Conservation (phyloP, 1,140 invertebrate genomes). For the Holcopasites calliopsidis region DNA sequence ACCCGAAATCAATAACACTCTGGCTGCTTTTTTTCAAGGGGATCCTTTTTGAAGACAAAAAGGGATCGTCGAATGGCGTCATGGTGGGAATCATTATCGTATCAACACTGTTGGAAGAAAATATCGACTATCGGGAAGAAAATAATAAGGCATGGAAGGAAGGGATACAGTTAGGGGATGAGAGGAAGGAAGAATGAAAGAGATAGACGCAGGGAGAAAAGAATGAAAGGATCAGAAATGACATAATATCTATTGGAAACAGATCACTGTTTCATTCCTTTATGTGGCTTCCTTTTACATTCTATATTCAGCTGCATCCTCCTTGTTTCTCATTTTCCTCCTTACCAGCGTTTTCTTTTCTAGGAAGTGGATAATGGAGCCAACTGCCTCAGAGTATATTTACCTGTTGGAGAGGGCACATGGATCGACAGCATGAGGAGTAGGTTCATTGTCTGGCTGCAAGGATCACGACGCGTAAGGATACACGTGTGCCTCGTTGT, state of each 20-base stretch:
- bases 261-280: conserved; percentile 41
- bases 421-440: conserved; percentile 67
- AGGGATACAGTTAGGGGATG: no score
- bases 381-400: conserved; percentile 47
- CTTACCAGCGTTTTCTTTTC: conserved; percentile 29
- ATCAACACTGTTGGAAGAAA: conserved; percentile 25
- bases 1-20: neutral
- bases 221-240: neutral
- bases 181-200: neutral
- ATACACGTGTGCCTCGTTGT: conserved; percentile 43
- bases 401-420: conserved; percentile 49
- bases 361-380: conserved; percentile 57
- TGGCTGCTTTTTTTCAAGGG: neutral
- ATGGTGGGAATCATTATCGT: conserved; percentile 32
- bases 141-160: neutral
- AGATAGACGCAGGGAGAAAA: neutral
- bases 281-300: conserved; percentile 8
- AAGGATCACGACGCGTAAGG: conserved; percentile 43
- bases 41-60: conserved; percentile 3
- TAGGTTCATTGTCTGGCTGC: conserved; percentile 63
- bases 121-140: conserved; percentile 1
- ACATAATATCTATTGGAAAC: conserved; percentile 53
- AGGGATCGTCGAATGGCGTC: neutral
- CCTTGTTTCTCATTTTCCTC: conserved; percentile 2
- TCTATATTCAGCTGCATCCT: conserved; percentile 5